Evolutionary conservation across 2,797 vertebrate genomes (phyloP).

Genomic region (Sebastes trivittatus): DNA sequence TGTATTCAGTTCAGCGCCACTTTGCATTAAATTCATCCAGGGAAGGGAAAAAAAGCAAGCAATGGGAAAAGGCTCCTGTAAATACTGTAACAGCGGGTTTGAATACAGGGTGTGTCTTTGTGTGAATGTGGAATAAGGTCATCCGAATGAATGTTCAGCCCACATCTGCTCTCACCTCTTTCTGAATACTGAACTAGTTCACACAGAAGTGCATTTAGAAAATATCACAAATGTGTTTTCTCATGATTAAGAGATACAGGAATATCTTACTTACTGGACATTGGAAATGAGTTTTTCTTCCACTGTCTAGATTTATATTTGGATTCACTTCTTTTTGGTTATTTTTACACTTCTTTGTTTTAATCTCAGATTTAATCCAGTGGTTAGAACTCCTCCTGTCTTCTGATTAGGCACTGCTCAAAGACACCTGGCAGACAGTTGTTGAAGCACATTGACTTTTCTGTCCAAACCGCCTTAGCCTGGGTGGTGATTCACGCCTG

Average conservation of each 20-base stretch:
- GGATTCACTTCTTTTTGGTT: not conserved
- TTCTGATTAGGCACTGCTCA: not conserved
- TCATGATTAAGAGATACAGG: not conserved
- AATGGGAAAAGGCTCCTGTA: not conserved
- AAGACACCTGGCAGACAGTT: not conserved
- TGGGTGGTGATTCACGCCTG: slow-evolving; percentile 23
- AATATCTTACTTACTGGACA: not conserved
- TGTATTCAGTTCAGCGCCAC: not conserved
- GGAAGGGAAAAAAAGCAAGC: not conserved
- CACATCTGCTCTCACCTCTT: slow-evolving; percentile 13
- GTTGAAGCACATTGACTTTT: not conserved
- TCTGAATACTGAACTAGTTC: not conserved
- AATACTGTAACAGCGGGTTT: not conserved
- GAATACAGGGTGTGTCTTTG: slow-evolving; percentile 16
- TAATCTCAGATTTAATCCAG: not conserved
- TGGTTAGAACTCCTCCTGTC: too few relatives aligned
- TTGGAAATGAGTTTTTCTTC: not conserved
- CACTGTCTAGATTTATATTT: not conserved
- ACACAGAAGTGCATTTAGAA: not conserved
- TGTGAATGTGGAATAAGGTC: slow-evolving; percentile 24
- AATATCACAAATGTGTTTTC: not conserved
- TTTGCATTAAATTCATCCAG: not conserved
- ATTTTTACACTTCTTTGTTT: not conserved
- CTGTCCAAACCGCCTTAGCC: not conserved
- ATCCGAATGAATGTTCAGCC: slow-evolving; percentile 27